Base-by-base conservation (phyloP, 92 coral and sea anemone species). In the Paramuricea clavata region DNA sequence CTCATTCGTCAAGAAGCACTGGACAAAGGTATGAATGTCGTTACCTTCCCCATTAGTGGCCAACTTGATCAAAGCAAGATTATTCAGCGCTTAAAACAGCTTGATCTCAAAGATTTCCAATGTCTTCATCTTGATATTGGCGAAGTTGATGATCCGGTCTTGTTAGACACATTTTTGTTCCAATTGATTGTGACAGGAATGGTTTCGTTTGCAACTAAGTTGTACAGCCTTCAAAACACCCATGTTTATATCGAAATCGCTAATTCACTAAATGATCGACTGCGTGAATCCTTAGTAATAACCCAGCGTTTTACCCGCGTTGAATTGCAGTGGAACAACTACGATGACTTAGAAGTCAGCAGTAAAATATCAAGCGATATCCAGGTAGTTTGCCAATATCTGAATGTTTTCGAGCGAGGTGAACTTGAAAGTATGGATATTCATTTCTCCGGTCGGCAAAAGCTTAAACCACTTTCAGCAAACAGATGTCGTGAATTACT, bases 341-440 rank as follows among this genome's bases (percentile, higher is more conserved):
- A 87, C 91, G 23, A 49, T 17, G 61, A 90, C 27, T 83, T 91
- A 27, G 73, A 89, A 6, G 90, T 89, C 82, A 94, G 97, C 83
- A 74, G 80, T 50, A 94, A 94, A 73, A 74, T 25, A 49, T 85
- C 88, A 61, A 94, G 94, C 68, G 82, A 81, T 42, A 49, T 92
- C 22, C 97, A 94, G 70, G 86, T 94, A 17, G 97, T 94, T 57
- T 94, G 97, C 87, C 93, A 92, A 44, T 94, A 94, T 83, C 89
- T 94, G 54, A 43, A 89, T 39, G 92, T 90, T 12, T 82, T 89
- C n/a, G 94, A 92, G 12, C 69, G 31, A 33, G 74, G 84, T 33
- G 85, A 34, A 22, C 86, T 94, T 0, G 93, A 94, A 79, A 83
- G 81, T 31, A 57, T 76, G 1, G 83, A 88, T 49, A 56, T 94